Percentiles rank a stretch among this genome's conserved stretches.
phyloP scores from a whole-genome alignment of 2,888 invertebrate species.

The Acrocera orbiculus region DNA sequence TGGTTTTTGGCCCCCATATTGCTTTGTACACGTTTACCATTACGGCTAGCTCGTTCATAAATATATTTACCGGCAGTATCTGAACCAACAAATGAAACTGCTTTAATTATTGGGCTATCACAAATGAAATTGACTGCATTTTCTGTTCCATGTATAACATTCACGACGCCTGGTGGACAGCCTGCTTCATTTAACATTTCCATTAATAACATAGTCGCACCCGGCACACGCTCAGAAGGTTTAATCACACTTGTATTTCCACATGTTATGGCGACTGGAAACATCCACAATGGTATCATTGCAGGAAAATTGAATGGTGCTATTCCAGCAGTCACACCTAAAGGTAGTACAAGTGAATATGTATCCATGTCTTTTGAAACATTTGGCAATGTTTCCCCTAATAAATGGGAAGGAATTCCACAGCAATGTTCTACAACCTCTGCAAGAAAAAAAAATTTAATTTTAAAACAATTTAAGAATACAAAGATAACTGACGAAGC shows the following conservation, averaged over 20 bases:
- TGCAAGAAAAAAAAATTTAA: slow-evolving; percentile 23
- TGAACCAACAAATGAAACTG: slow-evolving; percentile 96
- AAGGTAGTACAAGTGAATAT: slow-evolving; percentile 72
- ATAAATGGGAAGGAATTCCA: slow-evolving; percentile 75
- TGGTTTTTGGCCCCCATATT: slow-evolving; percentile 99
- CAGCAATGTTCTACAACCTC: slow-evolving; percentile 96
- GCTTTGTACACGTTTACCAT: slow-evolving; percentile 90
- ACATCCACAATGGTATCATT: slow-evolving; percentile 98
- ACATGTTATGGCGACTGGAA: slow-evolving; percentile 67
- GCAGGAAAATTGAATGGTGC: slow-evolving; percentile 99
- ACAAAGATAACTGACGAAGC: slow-evolving; percentile 56
- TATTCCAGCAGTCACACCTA: slow-evolving; percentile 79
- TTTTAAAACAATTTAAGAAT: background rate
- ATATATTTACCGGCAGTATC: slow-evolving; percentile 93
- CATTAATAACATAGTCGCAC: slow-evolving; percentile 87
- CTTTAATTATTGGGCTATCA: slow-evolving; percentile 86
- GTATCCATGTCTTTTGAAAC: slow-evolving; percentile 92
- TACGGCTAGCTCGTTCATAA: slow-evolving; percentile 75
- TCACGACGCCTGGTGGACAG: slow-evolving; percentile 89
- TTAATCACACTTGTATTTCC: slow-evolving; percentile 92
- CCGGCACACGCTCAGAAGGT: slow-evolving; percentile 96
- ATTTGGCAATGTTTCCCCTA: slow-evolving; percentile 77
- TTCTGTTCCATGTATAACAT: slow-evolving; percentile 91
- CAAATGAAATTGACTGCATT: slow-evolving; percentile 95
- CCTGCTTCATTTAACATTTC: slow-evolving; percentile 87